These are phyloP conservation scores for Cinclus mexicanus DNA, from an alignment of 2,113 vertebrate genomes.

Conservation along the genomic window DNA sequence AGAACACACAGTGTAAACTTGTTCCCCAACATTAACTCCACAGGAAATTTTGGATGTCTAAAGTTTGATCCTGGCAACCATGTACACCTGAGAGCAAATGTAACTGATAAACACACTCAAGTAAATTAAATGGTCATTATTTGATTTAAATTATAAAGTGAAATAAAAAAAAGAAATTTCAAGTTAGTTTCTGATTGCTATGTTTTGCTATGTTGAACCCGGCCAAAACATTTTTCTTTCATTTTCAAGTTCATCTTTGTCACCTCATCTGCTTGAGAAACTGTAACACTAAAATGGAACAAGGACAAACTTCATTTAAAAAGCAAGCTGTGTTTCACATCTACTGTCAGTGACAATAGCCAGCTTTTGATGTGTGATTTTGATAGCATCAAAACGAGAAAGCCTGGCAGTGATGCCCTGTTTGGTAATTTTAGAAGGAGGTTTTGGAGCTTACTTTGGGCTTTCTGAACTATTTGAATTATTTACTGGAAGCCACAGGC, in stretches of 20 bases:
- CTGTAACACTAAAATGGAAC: neutral
- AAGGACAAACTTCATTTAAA: slow-evolving; percentile 57
- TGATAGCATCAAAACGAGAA: slow-evolving; percentile 44
- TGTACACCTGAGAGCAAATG: neutral
- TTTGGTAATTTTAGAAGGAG: slow-evolving; percentile 26
- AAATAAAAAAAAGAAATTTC: neutral
- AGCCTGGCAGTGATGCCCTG: slow-evolving; percentile 25
- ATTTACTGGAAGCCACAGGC: slow-evolving; percentile 53
- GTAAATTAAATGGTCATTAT: neutral
- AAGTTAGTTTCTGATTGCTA: neutral
- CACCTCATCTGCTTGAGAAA: neutral
- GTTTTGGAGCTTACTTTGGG: slow-evolving; percentile 66
- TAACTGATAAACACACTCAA: neutral
- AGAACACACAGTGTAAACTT: neutral
- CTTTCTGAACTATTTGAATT: slow-evolving; percentile 66
- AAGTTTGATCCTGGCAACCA: neutral
- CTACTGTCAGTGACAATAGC: slow-evolving; percentile 57
- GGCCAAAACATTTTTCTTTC: neutral
- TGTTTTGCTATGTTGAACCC: neutral
- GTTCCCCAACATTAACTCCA: neutral
- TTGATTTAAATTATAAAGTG: neutral
- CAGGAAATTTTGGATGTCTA: neutral
- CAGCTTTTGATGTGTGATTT: slow-evolving; percentile 57
- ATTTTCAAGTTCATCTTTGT: neutral
- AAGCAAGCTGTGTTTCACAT: slow-evolving; percentile 58